Base-by-base conservation (phyloP, 2,888 invertebrate species). In the Torymus texanus region DNA sequence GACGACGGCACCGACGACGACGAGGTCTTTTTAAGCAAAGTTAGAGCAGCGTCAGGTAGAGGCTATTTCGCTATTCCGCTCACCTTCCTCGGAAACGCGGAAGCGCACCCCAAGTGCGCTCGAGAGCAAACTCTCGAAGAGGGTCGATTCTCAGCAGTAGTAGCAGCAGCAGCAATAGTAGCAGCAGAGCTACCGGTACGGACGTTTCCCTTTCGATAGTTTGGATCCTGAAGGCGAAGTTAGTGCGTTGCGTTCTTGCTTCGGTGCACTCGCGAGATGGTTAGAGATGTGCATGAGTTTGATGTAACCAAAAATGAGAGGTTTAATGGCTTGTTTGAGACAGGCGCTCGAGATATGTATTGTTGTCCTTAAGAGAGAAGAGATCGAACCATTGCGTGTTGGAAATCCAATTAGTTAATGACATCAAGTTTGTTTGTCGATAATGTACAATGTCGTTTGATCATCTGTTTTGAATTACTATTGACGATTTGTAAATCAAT, bases 1-100 rank as follows among this genome's bases (percentile, higher is more conserved):
- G 41, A 41, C 41, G 41, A 41, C 41, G 41, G 41, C 8, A 8
- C 41, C 41, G 41, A 41, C 41, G 8, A 41, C 56, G 21, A 65
- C 71, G 67, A 66, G 71, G 72, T 76, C 61, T 68, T 75, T 79
- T 66, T 55, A 51, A 73, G 73, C 56, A 18, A 79, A 79, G 74
- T 74, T 74, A 53, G 41, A 41, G 41, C 41, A 41, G 59, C 24
- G 50, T 70, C 70, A 68, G 62, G 75, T 76, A 50, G 58, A 18
- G 75, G 41, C 66, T 67, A 51, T 61, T 75, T 75, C 61, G 51
- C 62, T 62, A 50, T 63, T 65, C 70, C 16, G n/a, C 58, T 72
- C 72, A 66, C 61, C 72, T 58, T 66, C 58, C 29, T 10, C 51
- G 13, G 29, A 24, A 51, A n/a, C 29, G 29, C 29, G 29, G 29